Evolutionary conservation across 2,888 invertebrate species (phyloP).

Genomic region (Lagria hirta): DNA sequence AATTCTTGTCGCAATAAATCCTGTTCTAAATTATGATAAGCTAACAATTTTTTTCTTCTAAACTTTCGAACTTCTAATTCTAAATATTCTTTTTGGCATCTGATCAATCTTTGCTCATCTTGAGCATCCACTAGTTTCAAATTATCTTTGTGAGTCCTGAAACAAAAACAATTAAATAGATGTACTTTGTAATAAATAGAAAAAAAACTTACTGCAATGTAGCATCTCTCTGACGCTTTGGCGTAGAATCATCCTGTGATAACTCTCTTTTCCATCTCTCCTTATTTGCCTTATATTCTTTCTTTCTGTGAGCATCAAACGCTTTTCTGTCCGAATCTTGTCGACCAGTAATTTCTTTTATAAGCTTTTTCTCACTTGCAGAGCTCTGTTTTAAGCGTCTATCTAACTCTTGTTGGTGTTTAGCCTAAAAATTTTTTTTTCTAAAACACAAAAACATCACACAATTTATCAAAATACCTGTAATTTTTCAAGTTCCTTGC

Average conservation of each 20-base stretch:
- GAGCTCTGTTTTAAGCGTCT: slow-evolving; percentile 83
- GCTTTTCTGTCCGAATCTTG: slow-evolving; percentile 92
- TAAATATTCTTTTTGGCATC: slow-evolving; percentile 87
- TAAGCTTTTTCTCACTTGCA: slow-evolving; percentile 87
- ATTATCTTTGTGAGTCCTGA: slow-evolving; percentile 84
- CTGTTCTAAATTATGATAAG: slow-evolving; percentile 85
- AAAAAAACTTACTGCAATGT: slow-evolving; percentile 70
- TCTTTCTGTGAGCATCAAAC: slow-evolving; percentile 89
- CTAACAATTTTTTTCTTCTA: slow-evolving; percentile 84
- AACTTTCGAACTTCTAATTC: slow-evolving; percentile 92
- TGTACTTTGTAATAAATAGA: no score
- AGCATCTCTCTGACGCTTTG: slow-evolving; percentile 87
- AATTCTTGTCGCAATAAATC: slow-evolving; percentile 90
- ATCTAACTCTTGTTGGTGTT: slow-evolving; percentile 77
- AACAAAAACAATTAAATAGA: no score
- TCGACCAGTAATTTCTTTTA: slow-evolving; percentile 84
- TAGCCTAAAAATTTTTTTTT: slow-evolving; percentile 55
- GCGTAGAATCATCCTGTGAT: slow-evolving; percentile 88
- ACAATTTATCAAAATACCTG: slow-evolving; percentile 58
- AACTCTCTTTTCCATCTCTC: slow-evolving; percentile 95
- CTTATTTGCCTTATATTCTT: slow-evolving; percentile 95
- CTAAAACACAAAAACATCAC: no score
- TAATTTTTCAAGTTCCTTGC: slow-evolving; percentile 87
- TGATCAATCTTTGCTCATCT: slow-evolving; percentile 83
- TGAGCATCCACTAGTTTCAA: slow-evolving; percentile 88